Percentiles rank a stretch among this genome's conserved stretches.
Evolutionary conservation across 92 coral and sea anemone genomes (phyloP).

Genomic region (Zoanthus gigantus): DNA sequence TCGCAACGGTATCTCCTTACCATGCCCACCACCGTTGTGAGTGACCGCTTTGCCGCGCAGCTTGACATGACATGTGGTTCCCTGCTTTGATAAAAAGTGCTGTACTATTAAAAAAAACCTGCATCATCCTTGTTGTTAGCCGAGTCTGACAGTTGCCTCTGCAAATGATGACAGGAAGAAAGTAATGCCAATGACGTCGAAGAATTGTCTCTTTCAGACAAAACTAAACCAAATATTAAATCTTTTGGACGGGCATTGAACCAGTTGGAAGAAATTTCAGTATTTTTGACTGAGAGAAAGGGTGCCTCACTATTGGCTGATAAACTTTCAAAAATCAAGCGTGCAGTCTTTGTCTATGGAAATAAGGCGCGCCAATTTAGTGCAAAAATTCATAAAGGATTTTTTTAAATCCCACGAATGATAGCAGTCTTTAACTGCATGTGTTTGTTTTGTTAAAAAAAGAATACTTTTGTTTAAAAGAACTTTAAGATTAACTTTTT

Average conservation of each 20-base stretch:
- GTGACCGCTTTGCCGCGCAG: too few species aligned
- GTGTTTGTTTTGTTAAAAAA: not conserved
- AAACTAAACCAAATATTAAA: not conserved
- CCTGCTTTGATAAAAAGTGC: too few species aligned
- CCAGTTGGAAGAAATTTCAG: not conserved
- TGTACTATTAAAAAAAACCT: too few species aligned
- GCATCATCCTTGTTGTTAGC: too few species aligned
- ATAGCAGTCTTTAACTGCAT: conserved; percentile 3
- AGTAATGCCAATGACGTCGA: too few species aligned
- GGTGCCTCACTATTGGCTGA: not conserved
- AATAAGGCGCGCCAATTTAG: not conserved
- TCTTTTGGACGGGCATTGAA: not conserved
- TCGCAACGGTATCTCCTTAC: too few species aligned
- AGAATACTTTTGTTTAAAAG: not conserved
- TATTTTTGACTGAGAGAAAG: not conserved
- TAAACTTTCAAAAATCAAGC: not conserved
- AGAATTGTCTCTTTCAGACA: not conserved
- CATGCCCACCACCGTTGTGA: too few species aligned
- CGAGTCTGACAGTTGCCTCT: too few species aligned
- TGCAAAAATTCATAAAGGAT: not conserved
- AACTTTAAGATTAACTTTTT: too few species aligned
- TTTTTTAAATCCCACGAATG: not conserved
- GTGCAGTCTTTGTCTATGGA: not conserved
- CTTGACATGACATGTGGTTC: too few species aligned
- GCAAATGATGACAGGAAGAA: too few species aligned